Conservation (phyloP, 2,113 vertebrate species). For the Hyaena hyaena region DNA sequence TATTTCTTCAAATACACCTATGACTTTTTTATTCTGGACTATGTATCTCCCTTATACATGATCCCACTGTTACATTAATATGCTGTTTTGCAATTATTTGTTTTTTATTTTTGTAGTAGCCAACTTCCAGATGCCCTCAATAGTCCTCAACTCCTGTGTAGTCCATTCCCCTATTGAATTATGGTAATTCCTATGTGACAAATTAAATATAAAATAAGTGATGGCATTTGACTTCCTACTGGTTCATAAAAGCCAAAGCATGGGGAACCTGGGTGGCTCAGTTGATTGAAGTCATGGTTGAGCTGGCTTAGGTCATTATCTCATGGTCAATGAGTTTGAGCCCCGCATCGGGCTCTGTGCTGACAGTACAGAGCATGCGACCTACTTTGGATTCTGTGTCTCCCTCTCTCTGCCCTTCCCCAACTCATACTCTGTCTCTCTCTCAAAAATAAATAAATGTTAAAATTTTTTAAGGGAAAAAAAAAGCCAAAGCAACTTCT, state of each 20-base stretch:
- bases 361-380: too few species aligned
- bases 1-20: background rate
- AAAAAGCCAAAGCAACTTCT: background rate
- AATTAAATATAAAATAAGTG: background rate
- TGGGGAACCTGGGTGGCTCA: too few species aligned
- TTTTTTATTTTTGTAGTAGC: background rate
- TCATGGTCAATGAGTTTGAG: too few species aligned
- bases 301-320: too few species aligned
- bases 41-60: background rate
- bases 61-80: background rate
- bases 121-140: background rate
- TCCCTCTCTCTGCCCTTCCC: too few species aligned
- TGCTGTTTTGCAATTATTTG: background rate
- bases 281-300: too few species aligned
- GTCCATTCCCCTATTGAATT: background rate
- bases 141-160: background rate
- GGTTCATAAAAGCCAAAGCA: background rate
- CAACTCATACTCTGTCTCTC: too few species aligned
- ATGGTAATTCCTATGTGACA: background rate
- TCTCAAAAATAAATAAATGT: too few species aligned
- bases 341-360: too few species aligned
- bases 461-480: too few species aligned
- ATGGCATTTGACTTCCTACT: background rate
- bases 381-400: too few species aligned
- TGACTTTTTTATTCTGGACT: background rate